These are phyloP conservation scores for Circaetus cinerascens DNA, from an alignment of 2,113 vertebrate species.

Conservation along the genomic window DNA sequence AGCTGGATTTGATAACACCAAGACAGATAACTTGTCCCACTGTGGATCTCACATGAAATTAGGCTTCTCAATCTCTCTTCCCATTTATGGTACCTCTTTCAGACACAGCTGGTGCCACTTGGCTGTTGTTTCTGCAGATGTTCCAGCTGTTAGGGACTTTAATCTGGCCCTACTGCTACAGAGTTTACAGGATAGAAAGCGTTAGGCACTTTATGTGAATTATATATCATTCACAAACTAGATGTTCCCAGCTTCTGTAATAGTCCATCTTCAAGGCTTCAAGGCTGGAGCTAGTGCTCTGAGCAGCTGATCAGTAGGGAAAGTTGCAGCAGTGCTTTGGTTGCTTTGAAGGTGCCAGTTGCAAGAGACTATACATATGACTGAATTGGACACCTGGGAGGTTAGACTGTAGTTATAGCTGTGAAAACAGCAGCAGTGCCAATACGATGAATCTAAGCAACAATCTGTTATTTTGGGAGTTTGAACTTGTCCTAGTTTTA, in stretches of 20 bases:
- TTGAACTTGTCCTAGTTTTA: too few relatives aligned
- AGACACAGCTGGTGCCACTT: conserved; percentile 2
- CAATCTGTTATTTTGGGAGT: conserved; percentile 22
- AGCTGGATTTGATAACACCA: background rate
- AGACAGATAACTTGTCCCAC: background rate
- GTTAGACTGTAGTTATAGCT: conserved; percentile 6
- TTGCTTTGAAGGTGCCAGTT: background rate
- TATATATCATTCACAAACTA: background rate
- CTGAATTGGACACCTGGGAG: conserved; percentile 48
- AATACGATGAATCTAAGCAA: background rate
- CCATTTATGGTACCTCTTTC: background rate
- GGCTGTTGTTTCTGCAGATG: background rate
- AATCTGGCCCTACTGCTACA: background rate
- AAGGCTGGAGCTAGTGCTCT: background rate
- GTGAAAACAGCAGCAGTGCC: conserved; percentile 26
- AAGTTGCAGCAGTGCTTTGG: background rate
- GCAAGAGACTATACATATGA: background rate
- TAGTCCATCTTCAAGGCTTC: background rate
- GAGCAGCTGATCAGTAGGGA: background rate
- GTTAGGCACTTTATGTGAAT: background rate
- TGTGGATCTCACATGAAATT: background rate
- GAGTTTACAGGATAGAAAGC: background rate
- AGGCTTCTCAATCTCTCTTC: background rate
- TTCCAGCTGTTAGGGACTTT: conserved; percentile 12
- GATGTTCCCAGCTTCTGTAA: background rate